Base-by-base conservation (phyloP, 2,113 vertebrate genomes). In the Otolemur garnettii region DNA sequence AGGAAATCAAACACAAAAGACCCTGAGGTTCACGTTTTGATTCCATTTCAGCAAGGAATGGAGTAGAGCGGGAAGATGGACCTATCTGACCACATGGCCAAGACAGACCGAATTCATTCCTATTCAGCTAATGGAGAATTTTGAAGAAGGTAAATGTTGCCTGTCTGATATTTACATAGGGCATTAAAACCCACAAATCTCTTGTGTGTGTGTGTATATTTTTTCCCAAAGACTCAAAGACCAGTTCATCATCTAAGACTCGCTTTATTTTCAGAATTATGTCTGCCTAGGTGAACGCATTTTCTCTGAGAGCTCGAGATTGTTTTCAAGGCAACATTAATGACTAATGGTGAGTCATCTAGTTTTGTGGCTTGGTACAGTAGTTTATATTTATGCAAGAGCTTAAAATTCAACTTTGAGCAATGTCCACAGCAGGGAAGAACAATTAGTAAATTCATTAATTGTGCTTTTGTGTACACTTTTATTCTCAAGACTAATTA, bases 371-470 rank as follows among this genome's bases (percentile, higher is more conserved):
- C 72, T 94, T 95, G 77, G 93, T 96, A 94, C 94, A 97, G 95
- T 93, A 91, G 83, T 97, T 98, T 96, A 77, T 97, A 97, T 97
- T 97, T 97, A 96, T 95, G 93, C 81, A 87, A 97, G 90, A 90
- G 97, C 94, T 98, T 96, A 96, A 96, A 97, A 97, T 95, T 97
- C 95, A 96, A 97, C 97, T 96, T 96, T 97, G 97, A 97, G 96
- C 97, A 87, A 96, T 96, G 96, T 97, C 97, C 97, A 96, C 97
- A 97, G 97, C 97, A 96, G 97, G 97, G 96, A 96, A 94, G 97
- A 95, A 97, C 94, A 97, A 98, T 97, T 97, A 98, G 96, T 93
- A 97, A 97, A 96, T 97, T 98, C 97, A 97, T 97, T 98, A 97
- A 97, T 97, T 96, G 97, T 97, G 89, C 97, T 97, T 98, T 96